These are phyloP conservation scores for Penaeus japonicus DNA, from an alignment of 1,140 invertebrate genomes.

Conservation along the genomic window DNA sequence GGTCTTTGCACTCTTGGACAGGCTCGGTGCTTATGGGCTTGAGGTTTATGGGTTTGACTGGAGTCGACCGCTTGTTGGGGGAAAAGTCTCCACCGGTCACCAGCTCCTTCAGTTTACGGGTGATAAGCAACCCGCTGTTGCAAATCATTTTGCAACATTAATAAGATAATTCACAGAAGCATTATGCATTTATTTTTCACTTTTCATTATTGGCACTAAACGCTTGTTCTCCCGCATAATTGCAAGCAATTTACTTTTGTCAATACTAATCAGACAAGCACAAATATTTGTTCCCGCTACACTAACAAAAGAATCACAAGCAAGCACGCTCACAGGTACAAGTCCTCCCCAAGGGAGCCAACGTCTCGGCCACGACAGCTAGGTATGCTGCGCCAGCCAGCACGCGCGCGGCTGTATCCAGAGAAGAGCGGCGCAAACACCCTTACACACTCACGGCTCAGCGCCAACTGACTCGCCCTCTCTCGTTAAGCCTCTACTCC, in stretches of 20 bases:
- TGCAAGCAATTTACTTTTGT: no score
- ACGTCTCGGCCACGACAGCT: no score
- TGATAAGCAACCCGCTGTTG: slow-evolving; percentile 58
- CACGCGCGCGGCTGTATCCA: neutral
- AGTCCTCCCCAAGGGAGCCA: no score
- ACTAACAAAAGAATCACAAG: no score
- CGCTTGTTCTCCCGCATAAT: no score
- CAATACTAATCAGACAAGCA: no score
- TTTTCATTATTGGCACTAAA: no score
- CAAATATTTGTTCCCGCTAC: no score
- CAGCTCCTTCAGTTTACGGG: slow-evolving; percentile 58
- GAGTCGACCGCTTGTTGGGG: slow-evolving; percentile 28
- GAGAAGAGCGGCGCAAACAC: slow-evolving; percentile 18
- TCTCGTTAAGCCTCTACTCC: neutral
- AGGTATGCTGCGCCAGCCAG: neutral
- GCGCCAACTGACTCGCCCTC: slow-evolving; percentile 33
- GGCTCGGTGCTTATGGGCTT: slow-evolving; percentile 40
- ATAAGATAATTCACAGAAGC: no score
- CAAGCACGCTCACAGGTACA: no score
- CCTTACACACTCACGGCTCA: slow-evolving; percentile 36
- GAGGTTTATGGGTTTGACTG: slow-evolving; percentile 27
- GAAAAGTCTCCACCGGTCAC: slow-evolving; percentile 40
- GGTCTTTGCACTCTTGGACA: neutral
- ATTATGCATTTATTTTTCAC: no score
- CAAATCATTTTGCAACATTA: slow-evolving; percentile 55